These are phyloP conservation scores for Sinonovacula constricta DNA, from an alignment of 1,140 invertebrate species.

Conservation along the genomic window DNA sequence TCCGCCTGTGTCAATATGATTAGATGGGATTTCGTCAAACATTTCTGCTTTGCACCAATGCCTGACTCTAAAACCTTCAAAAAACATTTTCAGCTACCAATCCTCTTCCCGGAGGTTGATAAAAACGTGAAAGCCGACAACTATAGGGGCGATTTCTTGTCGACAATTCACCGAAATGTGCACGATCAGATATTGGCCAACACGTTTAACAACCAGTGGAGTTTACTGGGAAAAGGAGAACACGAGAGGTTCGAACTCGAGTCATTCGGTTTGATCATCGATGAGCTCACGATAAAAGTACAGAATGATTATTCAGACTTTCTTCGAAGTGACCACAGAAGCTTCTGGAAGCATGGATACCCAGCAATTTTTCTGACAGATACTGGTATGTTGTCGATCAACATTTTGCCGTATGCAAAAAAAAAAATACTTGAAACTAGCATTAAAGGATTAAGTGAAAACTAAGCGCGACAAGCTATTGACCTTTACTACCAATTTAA, in stretches of 20 bases:
- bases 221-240: not conserved
- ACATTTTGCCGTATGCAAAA: no score
- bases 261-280: not conserved
- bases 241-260: slow-evolving; percentile 18
- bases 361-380: slow-evolving; percentile 35
- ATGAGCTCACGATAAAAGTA: not conserved
- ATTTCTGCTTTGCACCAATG: no score
- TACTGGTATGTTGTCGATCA: no score
- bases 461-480: not conserved
- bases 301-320: not conserved
- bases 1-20: no score
- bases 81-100: no score
- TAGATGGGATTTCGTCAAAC: no score
- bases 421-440: not conserved
- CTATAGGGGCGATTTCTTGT: slow-evolving; percentile 13
- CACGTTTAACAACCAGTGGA: no score
- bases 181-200: not conserved
- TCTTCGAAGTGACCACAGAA: slow-evolving; percentile 26
- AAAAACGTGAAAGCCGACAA: slow-evolving; percentile 8
- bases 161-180: not conserved
- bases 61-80: no score
- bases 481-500: not conserved
- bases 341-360: slow-evolving; percentile 19
- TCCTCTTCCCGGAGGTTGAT: slow-evolving; percentile 12
- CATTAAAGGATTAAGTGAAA: not conserved